Percentiles rank a stretch among this genome's conserved stretches.
Conservation (phyloP, 2,797 vertebrate species). For the Capromys pilorides region DNA sequence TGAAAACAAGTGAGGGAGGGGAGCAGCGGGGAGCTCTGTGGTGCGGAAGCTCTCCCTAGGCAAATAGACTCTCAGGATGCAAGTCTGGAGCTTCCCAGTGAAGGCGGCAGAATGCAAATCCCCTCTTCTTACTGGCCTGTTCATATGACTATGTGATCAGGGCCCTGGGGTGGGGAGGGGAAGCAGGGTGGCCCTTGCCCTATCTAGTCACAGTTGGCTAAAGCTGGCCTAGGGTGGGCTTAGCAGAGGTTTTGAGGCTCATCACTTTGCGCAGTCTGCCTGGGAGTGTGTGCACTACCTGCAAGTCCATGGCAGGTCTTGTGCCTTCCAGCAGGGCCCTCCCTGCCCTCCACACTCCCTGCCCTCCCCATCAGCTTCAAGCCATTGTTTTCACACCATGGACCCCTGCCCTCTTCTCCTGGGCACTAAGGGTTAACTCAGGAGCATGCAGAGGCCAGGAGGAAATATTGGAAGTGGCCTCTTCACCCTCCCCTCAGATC, state of each 20-base stretch:
- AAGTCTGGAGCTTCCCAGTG: neutral
- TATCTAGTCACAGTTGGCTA: neutral
- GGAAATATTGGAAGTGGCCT: slow-evolving; percentile 82
- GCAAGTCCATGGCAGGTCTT: neutral
- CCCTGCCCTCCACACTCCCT: neutral
- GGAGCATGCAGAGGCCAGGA: slow-evolving; percentile 70
- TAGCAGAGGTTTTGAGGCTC: neutral
- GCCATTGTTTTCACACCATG: slow-evolving; percentile 75
- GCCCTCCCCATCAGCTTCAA: slow-evolving; percentile 33
- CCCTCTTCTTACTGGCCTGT: neutral
- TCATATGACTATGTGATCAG: neutral
- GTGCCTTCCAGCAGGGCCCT: neutral
- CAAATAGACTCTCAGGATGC: neutral
- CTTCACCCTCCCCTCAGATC: slow-evolving; percentile 79
- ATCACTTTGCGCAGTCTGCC: neutral
- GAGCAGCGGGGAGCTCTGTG: neutral
- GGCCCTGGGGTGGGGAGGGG: neutral
- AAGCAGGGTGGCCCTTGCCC: neutral
- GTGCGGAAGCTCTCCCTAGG: neutral
- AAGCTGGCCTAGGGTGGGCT: neutral
- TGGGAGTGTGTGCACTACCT: neutral
- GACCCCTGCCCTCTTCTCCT: slow-evolving; percentile 63
- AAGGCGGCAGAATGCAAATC: neutral
- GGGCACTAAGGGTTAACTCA: slow-evolving; percentile 71
- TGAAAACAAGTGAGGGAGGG: slow-evolving; percentile 42